Evolutionary conservation across 1,140 invertebrate species (phyloP), one percentile per base, ranked within the genome.

Genomic region (Lucilia cuprina): DNA sequence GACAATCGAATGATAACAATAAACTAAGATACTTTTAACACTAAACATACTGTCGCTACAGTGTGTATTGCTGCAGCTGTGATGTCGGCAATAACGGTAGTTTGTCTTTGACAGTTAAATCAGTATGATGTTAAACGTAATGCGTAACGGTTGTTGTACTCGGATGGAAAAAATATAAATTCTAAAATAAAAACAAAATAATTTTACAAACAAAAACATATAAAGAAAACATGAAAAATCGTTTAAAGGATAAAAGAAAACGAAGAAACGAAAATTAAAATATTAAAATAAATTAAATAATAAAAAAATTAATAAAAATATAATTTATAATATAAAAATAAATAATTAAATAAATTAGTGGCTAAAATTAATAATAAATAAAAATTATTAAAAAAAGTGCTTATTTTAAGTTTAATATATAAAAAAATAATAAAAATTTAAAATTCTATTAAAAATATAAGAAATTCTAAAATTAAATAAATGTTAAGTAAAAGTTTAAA

Each of bases 81-180:
- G 55, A 25, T 19, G 65, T 70, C 65, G 65, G 65, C n/a, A 70
- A 70, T 70, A 70, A 21, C 65, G 65, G 65, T 70, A 70, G 65
- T 70, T 70, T 70, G 21, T 70, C 17, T 21, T 10, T 70, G 19
- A 70, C 65, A 70, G n/a, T 70, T 12, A 19, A 70, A 21, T 70
- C 65, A 70, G 65, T 70, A 19, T 19, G 65, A 21, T 70, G 65
- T 21, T 70, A 70, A 21, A 70, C 65, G 65, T 70, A 70, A 70
- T 70, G 65, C 65, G 65, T 70, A 70, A 70, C 65, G 65, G 65
- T 70, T 70, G 19, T 21, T 21, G 9, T 5, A 70, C 17, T 19
- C 65, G 55, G 55, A 4, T 60, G 21, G 21, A 19, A 70, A 70
- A 21, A 19, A 70, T 14, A 55, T 2, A 70, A 21, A 70, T 21